Percentiles rank a stretch among this genome's conserved stretches.
phyloP scores from a whole-genome alignment of 1,140 invertebrate genomes.

The Papilio polytes region DNA sequence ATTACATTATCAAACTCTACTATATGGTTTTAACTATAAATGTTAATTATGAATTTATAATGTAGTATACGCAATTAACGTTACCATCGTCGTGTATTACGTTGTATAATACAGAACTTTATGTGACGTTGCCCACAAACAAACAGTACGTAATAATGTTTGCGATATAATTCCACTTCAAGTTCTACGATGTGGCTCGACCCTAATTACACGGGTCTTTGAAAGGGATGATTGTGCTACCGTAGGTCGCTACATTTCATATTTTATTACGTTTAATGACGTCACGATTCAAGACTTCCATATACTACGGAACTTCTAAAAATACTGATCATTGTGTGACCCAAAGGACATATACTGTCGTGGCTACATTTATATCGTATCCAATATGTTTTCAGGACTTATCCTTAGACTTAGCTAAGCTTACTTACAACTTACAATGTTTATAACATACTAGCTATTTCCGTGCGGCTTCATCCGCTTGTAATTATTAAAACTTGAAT shows the following conservation, averaged over 20 bases:
- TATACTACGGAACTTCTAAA: background rate
- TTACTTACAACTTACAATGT: background rate
- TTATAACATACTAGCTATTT: too few species aligned
- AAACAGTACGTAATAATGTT: background rate
- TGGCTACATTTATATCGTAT: background rate
- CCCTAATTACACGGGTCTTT: constrained; percentile 28
- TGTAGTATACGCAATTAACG: too few species aligned
- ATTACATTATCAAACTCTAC: background rate
- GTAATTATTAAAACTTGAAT: too few species aligned
- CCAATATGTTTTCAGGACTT: background rate
- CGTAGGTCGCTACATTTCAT: background rate
- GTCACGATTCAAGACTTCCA: background rate
- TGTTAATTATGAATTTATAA: too few species aligned
- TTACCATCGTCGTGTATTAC: background rate
- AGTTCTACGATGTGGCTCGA: background rate
- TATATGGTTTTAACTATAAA: too few species aligned
- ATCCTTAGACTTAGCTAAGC: background rate
- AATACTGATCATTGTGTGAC: background rate
- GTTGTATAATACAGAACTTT: background rate
- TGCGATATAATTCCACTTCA: background rate
- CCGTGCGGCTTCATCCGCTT: too few species aligned
- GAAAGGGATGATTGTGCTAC: background rate
- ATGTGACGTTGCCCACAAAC: background rate
- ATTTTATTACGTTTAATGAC: background rate
- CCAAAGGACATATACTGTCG: background rate